Base-by-base conservation (phyloP, 2,797 vertebrate genomes). In the Amniataba percoides region DNA sequence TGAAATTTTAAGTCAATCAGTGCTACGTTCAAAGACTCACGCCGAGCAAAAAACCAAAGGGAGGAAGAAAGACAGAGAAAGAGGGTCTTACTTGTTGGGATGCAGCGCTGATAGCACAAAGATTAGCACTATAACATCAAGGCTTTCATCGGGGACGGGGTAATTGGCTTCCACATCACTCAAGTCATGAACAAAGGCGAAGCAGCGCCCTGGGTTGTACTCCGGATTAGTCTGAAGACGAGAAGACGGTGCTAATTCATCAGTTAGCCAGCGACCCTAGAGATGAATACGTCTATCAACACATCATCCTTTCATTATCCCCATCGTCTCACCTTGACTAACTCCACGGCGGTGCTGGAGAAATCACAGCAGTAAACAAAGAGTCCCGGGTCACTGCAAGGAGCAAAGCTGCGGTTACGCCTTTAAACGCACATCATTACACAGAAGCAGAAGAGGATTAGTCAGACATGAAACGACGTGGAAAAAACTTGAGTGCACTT, bases 291-390 rank as follows among this genome's bases (percentile, higher is more conserved):
- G 53, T 45, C 21, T 10, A 52, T 46, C 43, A 56, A 42, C 36
- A 42, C 31, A 40, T 43, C 36, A 23, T 59, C 5, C 43, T 43
- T 53, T 65, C 19, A 39, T 49, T 18, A 23, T 18, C 25, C 19
- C 49, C 46, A 7, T 48, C 36, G 2, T 52, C 93, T 95, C 90
- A 99, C 98, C 96, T 96, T 97, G 61, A 99, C 96, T n/a, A 99
- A 94, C 72, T 98, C 96, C 83, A 99, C 94, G 52, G 98, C 98
- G 1, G 95, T 95, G 59, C 93, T 95, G 84, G 98, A 98, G 93
- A 99, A 99, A 85, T 99, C 98, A 89, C 98, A 99, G 89, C 97
- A 97, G 88, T 98, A 99, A 58, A 99, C 95, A 87, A 99, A 99
- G 45, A 99, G 96, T 43, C 96, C 95, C 0, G 97, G 96, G 82